Percentiles rank a stretch among this genome's conserved stretches.
Evolutionary conservation across 2,888 invertebrate species (phyloP).

Genomic region (Cynaeus angustus): DNA sequence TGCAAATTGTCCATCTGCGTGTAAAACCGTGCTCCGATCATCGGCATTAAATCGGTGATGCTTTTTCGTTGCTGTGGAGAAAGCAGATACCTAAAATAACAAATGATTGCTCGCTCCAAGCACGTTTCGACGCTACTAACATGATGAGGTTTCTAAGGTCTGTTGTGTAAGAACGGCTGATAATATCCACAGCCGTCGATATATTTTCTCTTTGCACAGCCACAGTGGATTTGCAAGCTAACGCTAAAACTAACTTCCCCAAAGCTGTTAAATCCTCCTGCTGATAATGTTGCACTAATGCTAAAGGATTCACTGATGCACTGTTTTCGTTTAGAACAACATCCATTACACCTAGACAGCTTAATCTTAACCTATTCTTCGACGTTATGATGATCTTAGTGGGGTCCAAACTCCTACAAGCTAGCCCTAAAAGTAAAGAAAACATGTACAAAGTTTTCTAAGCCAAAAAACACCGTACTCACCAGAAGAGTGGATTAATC

Average conservation of each 20-base stretch:
- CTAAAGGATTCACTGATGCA: slow-evolving; percentile 75
- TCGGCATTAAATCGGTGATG: slow-evolving; percentile 98
- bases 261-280: slow-evolving; percentile 95
- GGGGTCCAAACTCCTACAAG: slow-evolving; percentile 90
- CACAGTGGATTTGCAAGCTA: slow-evolving; percentile 94
- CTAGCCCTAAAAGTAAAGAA: slow-evolving; percentile 73
- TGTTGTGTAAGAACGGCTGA: slow-evolving; percentile 91
- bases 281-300: slow-evolving; percentile 81
- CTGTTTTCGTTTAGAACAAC: slow-evolving; percentile 84
- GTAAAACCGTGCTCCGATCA: slow-evolving; percentile 98
- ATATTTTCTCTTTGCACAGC: slow-evolving; percentile 92
- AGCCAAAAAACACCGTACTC: slow-evolving; percentile 33
- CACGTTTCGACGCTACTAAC: slow-evolving; percentile 74
- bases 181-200: slow-evolving; percentile 90
- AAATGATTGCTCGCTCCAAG: slow-evolving; percentile 64
- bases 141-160: slow-evolving; percentile 96
- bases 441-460: no score
- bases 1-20: slow-evolving; percentile 94
- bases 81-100: slow-evolving; percentile 78
- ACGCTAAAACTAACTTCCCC: slow-evolving; percentile 91
- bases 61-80: slow-evolving; percentile 80
- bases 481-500: slow-evolving; percentile 87
- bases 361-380: slow-evolving; percentile 81
- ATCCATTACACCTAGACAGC: slow-evolving; percentile 87
- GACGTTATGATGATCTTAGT: slow-evolving; percentile 85